Conservation (phyloP, 2,888 invertebrate genomes). For the Drosophila conformis region DNA sequence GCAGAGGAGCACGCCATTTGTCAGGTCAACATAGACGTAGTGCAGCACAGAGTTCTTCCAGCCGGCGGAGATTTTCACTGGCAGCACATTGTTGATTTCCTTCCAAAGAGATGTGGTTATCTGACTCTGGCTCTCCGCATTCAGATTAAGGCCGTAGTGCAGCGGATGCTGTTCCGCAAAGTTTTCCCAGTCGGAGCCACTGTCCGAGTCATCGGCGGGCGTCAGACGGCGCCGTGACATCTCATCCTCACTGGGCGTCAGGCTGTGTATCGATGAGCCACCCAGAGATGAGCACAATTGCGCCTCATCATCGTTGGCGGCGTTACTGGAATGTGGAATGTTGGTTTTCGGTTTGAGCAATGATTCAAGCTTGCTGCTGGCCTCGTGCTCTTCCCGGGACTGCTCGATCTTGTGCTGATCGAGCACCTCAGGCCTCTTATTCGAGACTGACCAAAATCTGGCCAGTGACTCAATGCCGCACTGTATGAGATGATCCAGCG, state of each 20-base stretch:
- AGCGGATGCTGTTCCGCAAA: slow-evolving; percentile 82
- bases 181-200: slow-evolving; percentile 90
- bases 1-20: slow-evolving; percentile 73
- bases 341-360: slow-evolving; percentile 70
- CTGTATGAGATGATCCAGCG: slow-evolving; percentile 91
- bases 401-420: slow-evolving; percentile 55
- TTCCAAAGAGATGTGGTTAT: slow-evolving; percentile 90
- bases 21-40: slow-evolving; percentile 79
- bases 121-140: slow-evolving; percentile 85
- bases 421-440: slow-evolving; percentile 87
- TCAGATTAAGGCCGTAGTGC: slow-evolving; percentile 72
- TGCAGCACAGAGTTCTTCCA: slow-evolving; percentile 80
- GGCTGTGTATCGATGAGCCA: slow-evolving; percentile 82
- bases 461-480: slow-evolving; percentile 91
- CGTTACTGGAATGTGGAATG: slow-evolving; percentile 21
- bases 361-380: slow-evolving; percentile 66
- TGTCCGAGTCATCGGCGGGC: slow-evolving; percentile 85
- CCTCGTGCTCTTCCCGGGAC: slow-evolving; percentile 55
- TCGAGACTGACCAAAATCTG: slow-evolving; percentile 88
- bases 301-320: slow-evolving; percentile 80
- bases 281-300: slow-evolving; percentile 80
- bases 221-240: slow-evolving; percentile 72
- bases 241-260: slow-evolving; percentile 82
- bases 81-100: slow-evolving; percentile 86
- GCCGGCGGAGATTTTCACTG: slow-evolving; percentile 82